These are phyloP conservation scores for Poecilobothrus nobilitatus DNA, from an alignment of 2,888 invertebrate species.

Conservation along the genomic window DNA sequence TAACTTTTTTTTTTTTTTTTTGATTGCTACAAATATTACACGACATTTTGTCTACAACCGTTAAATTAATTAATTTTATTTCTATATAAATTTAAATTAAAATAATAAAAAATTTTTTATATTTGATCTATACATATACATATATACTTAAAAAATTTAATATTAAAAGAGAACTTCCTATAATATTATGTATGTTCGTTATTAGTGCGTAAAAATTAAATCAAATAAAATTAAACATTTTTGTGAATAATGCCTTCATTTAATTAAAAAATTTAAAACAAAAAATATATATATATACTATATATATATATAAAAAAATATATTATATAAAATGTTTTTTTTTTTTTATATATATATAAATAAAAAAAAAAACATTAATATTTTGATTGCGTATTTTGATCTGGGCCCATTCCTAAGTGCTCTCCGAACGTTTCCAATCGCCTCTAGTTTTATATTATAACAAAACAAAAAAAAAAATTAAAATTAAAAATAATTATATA, in stretches of 20 bases:
- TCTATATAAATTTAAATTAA: too few relatives aligned
- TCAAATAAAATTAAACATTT: background rate
- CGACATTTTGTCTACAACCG: too few relatives aligned
- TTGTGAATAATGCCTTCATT: background rate
- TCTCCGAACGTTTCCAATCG: slow-evolving; percentile 41
- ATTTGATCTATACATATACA: too few relatives aligned
- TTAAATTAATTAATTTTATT: too few relatives aligned
- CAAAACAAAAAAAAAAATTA: background rate
- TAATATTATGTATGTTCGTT: too few relatives aligned
- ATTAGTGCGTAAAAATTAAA: too few relatives aligned
- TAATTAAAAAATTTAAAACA: background rate
- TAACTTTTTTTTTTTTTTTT: too few relatives aligned
- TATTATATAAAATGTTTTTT: background rate
- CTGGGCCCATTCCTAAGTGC: slow-evolving; percentile 41
- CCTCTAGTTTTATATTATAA: slow-evolving; percentile 25
- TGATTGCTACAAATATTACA: too few relatives aligned
- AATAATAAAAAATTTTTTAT: too few relatives aligned
- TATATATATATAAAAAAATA: too few relatives aligned
- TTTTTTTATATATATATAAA: background rate
- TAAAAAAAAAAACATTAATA: background rate
- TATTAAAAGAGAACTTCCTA: too few relatives aligned
- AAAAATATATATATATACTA: background rate
- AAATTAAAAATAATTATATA: background rate
- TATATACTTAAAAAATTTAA: too few relatives aligned
- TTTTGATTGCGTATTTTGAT: slow-evolving; percentile 25